Percentiles rank a stretch among this genome's conserved stretches.
Evolutionary conservation across 2,797 vertebrate species (phyloP).

Genomic region (Antrozous pallidus): DNA sequence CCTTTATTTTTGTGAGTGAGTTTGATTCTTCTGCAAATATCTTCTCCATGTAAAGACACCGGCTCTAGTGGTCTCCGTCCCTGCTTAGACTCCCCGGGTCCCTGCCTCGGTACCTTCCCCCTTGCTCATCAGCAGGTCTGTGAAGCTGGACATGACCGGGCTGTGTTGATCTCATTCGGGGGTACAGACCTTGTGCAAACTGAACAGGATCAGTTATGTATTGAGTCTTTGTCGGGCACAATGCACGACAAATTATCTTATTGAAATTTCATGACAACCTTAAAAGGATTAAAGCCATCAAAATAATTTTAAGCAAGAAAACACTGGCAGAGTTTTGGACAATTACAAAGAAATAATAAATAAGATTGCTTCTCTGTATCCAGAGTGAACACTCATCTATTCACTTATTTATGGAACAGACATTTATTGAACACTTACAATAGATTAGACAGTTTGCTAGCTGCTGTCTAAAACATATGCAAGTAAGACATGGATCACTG

Average conservation of each 20-base stretch:
- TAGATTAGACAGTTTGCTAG: not conserved
- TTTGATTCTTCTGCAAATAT: not conserved
- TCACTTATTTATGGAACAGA: not conserved
- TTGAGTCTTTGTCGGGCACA: not conserved
- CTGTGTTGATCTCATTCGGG: not conserved
- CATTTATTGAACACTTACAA: not conserved
- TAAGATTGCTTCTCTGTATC: not conserved
- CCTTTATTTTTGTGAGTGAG: not conserved
- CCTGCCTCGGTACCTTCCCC: not conserved
- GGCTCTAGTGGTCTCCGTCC: accelerated
- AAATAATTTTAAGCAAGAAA: not conserved
- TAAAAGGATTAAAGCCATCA: not conserved
- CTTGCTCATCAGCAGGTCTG: not conserved
- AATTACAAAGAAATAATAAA: not conserved
- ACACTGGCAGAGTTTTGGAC: not conserved
- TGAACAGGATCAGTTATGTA: not conserved
- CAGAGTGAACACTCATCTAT: not conserved
- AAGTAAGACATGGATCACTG: not conserved
- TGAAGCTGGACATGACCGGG: not conserved
- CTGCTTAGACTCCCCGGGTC: too few species aligned
- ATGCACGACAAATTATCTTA: not conserved
- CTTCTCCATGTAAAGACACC: not conserved
- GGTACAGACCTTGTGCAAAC: not conserved
- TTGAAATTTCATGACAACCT: not conserved
- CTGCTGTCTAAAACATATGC: not conserved